Conservation (phyloP, 2,888 invertebrate genomes). For the Drosophila robusta region DNA sequence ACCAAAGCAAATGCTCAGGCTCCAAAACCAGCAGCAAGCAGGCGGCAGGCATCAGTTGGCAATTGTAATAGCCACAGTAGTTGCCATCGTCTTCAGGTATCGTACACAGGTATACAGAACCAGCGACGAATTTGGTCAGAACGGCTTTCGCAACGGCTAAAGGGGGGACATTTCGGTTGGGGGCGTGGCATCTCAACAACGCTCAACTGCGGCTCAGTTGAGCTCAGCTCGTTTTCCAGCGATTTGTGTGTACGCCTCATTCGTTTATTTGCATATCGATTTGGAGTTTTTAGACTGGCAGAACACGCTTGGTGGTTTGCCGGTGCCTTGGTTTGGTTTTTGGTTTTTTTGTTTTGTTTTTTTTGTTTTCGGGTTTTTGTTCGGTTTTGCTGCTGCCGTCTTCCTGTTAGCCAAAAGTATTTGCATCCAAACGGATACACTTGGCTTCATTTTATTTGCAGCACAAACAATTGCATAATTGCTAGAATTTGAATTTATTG, state of each 20-base stretch:
- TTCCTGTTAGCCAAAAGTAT: slow-evolving; percentile 54
- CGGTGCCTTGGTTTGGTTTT: slow-evolving; percentile 20
- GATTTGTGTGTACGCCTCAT: slow-evolving; percentile 75
- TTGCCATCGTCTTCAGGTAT: slow-evolving; percentile 36
- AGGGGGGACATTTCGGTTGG: slow-evolving; percentile 4
- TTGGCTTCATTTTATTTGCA: slow-evolving; percentile 73
- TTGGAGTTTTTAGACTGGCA: slow-evolving; percentile 77
- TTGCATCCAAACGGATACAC: slow-evolving; percentile 58
- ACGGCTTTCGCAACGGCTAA: slow-evolving; percentile 50
- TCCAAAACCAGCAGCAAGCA: slow-evolving; percentile 8
- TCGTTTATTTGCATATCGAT: slow-evolving; percentile 80
- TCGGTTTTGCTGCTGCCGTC: slow-evolving; percentile 10
- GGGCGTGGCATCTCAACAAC: slow-evolving; percentile 47
- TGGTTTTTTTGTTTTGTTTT: slow-evolving; percentile 17
- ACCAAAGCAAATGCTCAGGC: slow-evolving; percentile 58
- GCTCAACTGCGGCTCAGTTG: slow-evolving; percentile 11
- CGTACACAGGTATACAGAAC: slow-evolving; percentile 45
- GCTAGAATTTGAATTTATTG: slow-evolving; percentile 70
- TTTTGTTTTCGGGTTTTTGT: slow-evolving; percentile 20
- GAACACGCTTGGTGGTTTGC: slow-evolving; percentile 43
- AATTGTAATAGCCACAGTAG: slow-evolving; percentile 45
- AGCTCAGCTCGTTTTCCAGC: slow-evolving; percentile 59
- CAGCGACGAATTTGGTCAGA: slow-evolving; percentile 77
- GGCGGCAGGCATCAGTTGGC: slow-evolving; percentile 5
- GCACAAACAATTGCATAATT: slow-evolving; percentile 80